Evolutionary conservation across 2,888 invertebrate genomes (phyloP), one percentile per base, ranked within the genome.

Genomic region (Agrilus biguttatus): DNA sequence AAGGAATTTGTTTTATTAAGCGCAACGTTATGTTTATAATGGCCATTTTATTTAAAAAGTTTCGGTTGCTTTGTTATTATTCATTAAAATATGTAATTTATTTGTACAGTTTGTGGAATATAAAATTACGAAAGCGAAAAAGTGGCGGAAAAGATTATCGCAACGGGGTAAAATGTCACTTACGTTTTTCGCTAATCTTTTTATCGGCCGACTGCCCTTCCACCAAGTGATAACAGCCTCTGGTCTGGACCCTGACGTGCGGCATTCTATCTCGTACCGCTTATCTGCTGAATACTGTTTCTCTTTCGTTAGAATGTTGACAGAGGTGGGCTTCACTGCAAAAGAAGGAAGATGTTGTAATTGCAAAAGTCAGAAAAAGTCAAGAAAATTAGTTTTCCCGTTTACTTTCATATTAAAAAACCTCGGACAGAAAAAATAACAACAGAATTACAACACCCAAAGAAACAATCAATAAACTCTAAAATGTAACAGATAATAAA

Each of bases 141-240:
- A 28, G 28, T 28, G 8, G 28, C 2, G 10, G 2, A 28, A 28
- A 10, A 8, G 28, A 10, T 28, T 28, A 28, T 10, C 28, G 28
- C 4, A 10, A 10, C 8, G 10, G 28, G 28, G 28, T 28, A 28
- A 28, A 28, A 28, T 10, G 28, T 43, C 56, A 77, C 85, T 83
- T 68, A 88, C 88, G 65, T 80, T 85, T 69, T 86, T 84, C 44
- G 83, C 80, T 63, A 80, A 73, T 61, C 80, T 77, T 67, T 83
- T 84, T 51, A 88, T 75, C 65, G 82, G 84, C 55, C 82, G 74
- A 60, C 80, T 85, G 55, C 81, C 83, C 63, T 86, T 87, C 87
- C 87, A 90, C 91, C 91, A 91, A 39, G 86, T 83, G 59, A 91
- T 83, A 45, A 78, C 72, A 3, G 90, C 88, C 49, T 85, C 82